Conservation (phyloP, 2,797 vertebrate species). For the Neosilurus hyrtlii region DNA sequence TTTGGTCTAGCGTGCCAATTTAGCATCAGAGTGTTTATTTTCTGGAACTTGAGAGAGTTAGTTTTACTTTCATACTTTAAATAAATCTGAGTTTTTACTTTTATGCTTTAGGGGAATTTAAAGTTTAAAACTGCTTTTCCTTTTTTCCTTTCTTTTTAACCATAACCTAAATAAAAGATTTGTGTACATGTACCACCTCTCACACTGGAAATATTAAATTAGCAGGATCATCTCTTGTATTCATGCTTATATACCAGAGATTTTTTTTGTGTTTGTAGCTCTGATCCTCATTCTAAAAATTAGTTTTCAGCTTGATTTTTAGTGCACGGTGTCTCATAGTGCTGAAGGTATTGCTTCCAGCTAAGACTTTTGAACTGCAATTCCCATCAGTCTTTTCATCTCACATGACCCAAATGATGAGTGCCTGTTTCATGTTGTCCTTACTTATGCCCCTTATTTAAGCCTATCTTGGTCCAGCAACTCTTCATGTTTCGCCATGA, state of each 20-base stretch:
- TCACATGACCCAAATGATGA: no score
- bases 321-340: neutral
- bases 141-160: neutral
- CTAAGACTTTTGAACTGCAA: no score
- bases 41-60: neutral
- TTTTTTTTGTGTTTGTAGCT: neutral
- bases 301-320: neutral
- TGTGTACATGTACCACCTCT: neutral
- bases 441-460: no score
- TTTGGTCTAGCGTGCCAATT: neutral
- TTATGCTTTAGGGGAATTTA: neutral
- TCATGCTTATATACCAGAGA: neutral
- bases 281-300: neutral
- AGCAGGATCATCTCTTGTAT: neutral
- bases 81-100: neutral
- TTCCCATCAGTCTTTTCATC: no score
- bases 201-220: neutral
- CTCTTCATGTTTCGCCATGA: no score
- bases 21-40: neutral
- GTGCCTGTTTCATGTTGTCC: no score
- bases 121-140: neutral
- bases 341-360: no score
- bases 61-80: neutral
- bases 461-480: no score
- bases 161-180: neutral